Conservation (phyloP, 2,888 invertebrate species). For the Pterostichus niger region DNA sequence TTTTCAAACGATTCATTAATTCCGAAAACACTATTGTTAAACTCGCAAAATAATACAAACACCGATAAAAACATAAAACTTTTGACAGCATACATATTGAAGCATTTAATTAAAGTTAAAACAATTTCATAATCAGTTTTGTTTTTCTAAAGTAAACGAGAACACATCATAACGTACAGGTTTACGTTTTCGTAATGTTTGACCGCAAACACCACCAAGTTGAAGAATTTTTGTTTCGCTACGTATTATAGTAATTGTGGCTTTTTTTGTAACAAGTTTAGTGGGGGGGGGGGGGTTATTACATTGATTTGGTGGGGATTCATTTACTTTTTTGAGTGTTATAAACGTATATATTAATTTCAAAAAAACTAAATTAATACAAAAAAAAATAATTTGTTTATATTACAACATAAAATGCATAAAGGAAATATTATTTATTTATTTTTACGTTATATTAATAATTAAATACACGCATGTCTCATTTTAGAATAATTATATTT, state of each 20-base stretch:
- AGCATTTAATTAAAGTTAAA: not conserved
- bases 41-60: not conserved
- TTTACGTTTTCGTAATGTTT: constrained; percentile 14
- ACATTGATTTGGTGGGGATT: constrained; percentile 3
- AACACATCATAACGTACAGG: not conserved
- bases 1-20: constrained; percentile 35
- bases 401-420: too few relatives aligned
- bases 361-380: too few relatives aligned
- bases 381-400: too few relatives aligned
- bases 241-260: too few relatives aligned
- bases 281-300: not conserved
- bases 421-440: too few relatives aligned
- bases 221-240: not conserved
- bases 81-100: constrained; percentile 8
- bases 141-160: not conserved
- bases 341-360: not conserved
- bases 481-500: too few relatives aligned
- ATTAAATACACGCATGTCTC: too few relatives aligned
- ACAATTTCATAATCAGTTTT: not conserved
- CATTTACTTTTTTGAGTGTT: not conserved
- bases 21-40: constrained; percentile 11
- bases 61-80: not conserved
- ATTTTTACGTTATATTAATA: too few relatives aligned
- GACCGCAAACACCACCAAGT: not conserved
- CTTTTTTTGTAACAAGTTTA: not conserved